Percentiles rank a stretch among this genome's conserved stretches.
Evolutionary conservation across 2,797 vertebrate species (phyloP).

Genomic region (Crypturellus tataupa): DNA sequence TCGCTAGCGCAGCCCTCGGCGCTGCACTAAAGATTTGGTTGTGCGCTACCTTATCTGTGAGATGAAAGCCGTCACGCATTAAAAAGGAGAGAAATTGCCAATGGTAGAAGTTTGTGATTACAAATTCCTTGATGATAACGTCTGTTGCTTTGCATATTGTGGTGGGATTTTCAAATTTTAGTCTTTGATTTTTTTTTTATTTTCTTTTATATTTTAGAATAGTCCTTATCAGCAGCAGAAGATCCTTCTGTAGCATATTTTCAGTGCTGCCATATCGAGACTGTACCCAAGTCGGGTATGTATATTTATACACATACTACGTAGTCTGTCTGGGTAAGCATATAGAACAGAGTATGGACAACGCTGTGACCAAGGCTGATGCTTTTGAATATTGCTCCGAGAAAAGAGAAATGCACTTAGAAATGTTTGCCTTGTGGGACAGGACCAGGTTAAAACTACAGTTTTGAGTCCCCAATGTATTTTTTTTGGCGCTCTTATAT

Average conservation of each 20-base stretch:
- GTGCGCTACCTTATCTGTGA: background rate
- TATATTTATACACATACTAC: conserved; percentile 81
- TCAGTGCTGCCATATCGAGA: conserved; percentile 99
- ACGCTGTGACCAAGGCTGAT: conserved; percentile 24
- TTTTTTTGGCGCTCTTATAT: background rate
- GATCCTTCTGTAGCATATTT: conserved; percentile 99
- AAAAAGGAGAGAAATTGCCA: background rate
- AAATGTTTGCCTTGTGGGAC: background rate
- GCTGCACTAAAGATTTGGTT: background rate
- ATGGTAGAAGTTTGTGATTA: background rate
- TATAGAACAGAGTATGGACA: conserved; percentile 7
- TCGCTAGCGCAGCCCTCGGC: background rate
- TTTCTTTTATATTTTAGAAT: conserved; percentile 92
- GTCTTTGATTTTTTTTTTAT: conserved; percentile 82
- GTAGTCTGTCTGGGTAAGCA: conserved; percentile 63
- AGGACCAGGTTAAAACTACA: background rate
- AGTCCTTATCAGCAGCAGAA: conserved; percentile 99
- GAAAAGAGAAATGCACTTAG: background rate
- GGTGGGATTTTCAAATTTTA: conserved; percentile 67
- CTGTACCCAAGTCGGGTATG: conserved; percentile 98
- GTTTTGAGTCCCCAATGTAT: background rate
- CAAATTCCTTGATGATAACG: background rate
- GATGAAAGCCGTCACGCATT: conserved; percentile 14
- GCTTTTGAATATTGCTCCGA: conserved; percentile 24
- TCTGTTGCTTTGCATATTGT: conserved; percentile 67